Base-by-base conservation (phyloP, 2,113 vertebrate species). In the Falcunculus frontatus region DNA sequence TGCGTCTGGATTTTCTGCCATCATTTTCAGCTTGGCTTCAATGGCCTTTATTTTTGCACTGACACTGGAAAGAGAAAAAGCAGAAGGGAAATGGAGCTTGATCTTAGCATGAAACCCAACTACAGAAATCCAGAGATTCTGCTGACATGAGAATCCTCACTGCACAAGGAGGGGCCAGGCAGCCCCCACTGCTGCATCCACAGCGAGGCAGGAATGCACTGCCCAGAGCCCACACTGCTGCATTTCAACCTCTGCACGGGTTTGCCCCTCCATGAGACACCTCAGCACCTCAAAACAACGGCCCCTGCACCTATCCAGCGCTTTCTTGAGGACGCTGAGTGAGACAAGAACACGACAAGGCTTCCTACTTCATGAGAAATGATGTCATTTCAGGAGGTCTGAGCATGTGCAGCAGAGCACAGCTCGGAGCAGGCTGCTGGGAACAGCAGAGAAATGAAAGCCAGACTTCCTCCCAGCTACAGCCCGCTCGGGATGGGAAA, bases 21-120 rank as follows among this genome's bases (percentile, higher is more conserved):
- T 99, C 99, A 99, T 99, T 97, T 99, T 99, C 95, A 99, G 98
- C 97, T 99, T 99, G 87, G 99, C 99, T 97, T 99, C 99, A 53
- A 99, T 99, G 95, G 99, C 99, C 84, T 99, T 99, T 91, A 99
- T 99, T 97, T 99, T 99, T 25, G 99, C 99, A 84, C 98, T 99
- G 84, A 99, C 99, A 35, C 99, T 99, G 96, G 49, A 82, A 88
- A 97, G 91, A 95, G 76, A 68, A 94, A 84, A 82, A 84, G 95
- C 65, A 78, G 47, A 80, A 74, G 19, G 82, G 79, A 93, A 84
- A 50, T 10, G 72, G 32, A 91, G 59, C 67, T 82, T 19, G 52
- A 47, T 76, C 55, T 60, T 32, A 41, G 67, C 72, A 29, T 5
- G 64, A 79, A 86, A 74, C 29, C 63, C 72, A 72, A 22, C 21